Evolutionary conservation across 2,888 invertebrate species (phyloP), one percentile per base, ranked within the genome.

Genomic region (Epinotia demarniana): DNA sequence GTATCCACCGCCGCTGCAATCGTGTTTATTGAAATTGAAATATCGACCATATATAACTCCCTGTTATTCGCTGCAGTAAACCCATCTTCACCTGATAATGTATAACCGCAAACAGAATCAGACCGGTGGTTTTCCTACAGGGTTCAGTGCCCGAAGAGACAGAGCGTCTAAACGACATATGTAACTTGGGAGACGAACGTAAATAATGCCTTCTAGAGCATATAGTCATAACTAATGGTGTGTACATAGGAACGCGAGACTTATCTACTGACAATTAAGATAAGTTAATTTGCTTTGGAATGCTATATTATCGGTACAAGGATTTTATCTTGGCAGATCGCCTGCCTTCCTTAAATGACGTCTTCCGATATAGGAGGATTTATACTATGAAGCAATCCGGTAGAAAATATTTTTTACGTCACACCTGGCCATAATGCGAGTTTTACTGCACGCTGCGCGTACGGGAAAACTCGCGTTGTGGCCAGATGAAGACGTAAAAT

Each of bases 261-360:
- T 46, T 53, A 43, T 62, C 33, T 39, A 70, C 58, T 60, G 60
- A 23, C 74, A 39, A 75, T 75, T 75, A 75, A 75, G 70, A 75
- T 75, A 75, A 75, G 70, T 58, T 75, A 75, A 75, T 70, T 70
- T 75, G 75, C 60, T 75, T 60, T 43, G 55, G 62, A 58, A 49
- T 53, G 66, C 70, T 46, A 53, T 66, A 58, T 23, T 9, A 43
- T 27, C n/a, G 57, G 9, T 58, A 27, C 43, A 23, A 43, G 23
- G 23, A 53, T 53, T 53, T 0, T 8, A n/a, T 53, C 53, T 53
- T 53, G 53, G 53, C n/a, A 53, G 53, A 16, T 6, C 2, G n/a
- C n/a, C 53, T 53, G n/a, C n/a, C 49, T 53, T 53, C n/a, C 6
- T 53, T n/a, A n/a, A 53, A 53, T n/a, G 16, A 1, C 6, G 53